Base-by-base conservation (phyloP, 2,113 vertebrate genomes). In the Calidris pygmaea region DNA sequence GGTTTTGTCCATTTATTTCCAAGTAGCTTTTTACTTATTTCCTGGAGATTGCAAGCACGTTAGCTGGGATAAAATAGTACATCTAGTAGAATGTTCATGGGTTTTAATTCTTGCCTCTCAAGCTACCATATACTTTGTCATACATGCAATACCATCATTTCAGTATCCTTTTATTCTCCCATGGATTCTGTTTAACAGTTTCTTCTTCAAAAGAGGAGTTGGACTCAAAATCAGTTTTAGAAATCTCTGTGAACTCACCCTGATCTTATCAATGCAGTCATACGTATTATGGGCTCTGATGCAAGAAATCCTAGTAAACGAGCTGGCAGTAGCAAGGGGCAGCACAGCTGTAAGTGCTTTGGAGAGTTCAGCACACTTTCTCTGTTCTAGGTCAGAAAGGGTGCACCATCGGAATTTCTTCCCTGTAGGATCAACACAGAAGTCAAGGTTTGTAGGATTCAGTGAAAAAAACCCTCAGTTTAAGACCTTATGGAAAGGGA, bases 361-460 rank as follows among this genome's bases (percentile, higher is more conserved):
- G 52, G 98, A 98, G 23, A 99, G 95, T n/a, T 99, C 98, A 43
- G 98, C 98, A 95, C 99, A 99, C 90, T 99, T 99, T 70, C 96
- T 98, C 94, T 99, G 99, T 26, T 99, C 99, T 12, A 96, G 95
- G 66, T 98, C 98, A 10, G 99, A 99, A 55, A 99, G 97, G 3
- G 98, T 98, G 97, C 99, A 99, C 99, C 99, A 99, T 19, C 99
- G 98, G 84, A 98, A 98, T 93, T 99, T 99, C 97, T 99, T 99
- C 50, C 98, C 99, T 99, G 85, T 4, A 78, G 26, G 6, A 43
- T 60, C 58, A 87, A 50, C 91, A 87, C 32, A 72, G 8, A 53
- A 87, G 62, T 45, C 39, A 62, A 47, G 24, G 75, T 37, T 68
- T 53, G 10, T 12, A 89, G 58, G 43, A 90, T 39, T 66, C 53